phyloP scores from a whole-genome alignment of 2,888 invertebrate genomes.

The Neocrepidodera transversa region DNA sequence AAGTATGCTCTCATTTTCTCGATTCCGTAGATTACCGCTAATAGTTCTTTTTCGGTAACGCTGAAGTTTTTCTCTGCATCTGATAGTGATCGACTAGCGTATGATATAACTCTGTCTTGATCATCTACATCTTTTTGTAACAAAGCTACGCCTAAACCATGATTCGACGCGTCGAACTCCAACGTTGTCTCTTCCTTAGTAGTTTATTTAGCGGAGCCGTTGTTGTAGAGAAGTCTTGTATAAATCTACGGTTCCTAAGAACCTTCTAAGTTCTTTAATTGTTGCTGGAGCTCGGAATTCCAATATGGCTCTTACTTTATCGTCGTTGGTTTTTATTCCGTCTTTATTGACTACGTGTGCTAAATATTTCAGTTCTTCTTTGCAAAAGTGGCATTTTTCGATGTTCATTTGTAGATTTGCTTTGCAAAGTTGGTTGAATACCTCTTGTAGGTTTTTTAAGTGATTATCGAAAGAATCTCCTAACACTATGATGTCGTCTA shows the following conservation, averaged over 20 bases:
- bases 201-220: constrained; percentile 13
- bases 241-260: constrained; percentile 24
- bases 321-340: constrained; percentile 1
- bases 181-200: constrained; percentile 25
- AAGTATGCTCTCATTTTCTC: constrained; percentile 36
- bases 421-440: not conserved
- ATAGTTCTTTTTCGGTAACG: constrained; percentile 44
- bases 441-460: not conserved
- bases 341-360: constrained; percentile 9
- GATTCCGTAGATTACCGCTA: constrained; percentile 45
- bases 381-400: not conserved
- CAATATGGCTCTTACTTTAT: constrained; percentile 10
- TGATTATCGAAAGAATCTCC: not conserved
- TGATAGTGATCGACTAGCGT: constrained; percentile 31
- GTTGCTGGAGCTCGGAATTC: constrained; percentile 3
- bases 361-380: not conserved
- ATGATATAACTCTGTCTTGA: constrained; percentile 36
- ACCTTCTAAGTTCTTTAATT: constrained; percentile 12
- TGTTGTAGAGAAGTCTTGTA: constrained; percentile 16
- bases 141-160: constrained; percentile 42
- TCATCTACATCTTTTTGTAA: constrained; percentile 32
- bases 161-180: constrained; percentile 38
- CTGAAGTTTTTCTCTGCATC: constrained; percentile 34
- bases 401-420: not conserved
- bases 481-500: constrained; percentile 1